Base-by-base conservation (phyloP, 2,888 invertebrate genomes). In the Torymus texanus region DNA sequence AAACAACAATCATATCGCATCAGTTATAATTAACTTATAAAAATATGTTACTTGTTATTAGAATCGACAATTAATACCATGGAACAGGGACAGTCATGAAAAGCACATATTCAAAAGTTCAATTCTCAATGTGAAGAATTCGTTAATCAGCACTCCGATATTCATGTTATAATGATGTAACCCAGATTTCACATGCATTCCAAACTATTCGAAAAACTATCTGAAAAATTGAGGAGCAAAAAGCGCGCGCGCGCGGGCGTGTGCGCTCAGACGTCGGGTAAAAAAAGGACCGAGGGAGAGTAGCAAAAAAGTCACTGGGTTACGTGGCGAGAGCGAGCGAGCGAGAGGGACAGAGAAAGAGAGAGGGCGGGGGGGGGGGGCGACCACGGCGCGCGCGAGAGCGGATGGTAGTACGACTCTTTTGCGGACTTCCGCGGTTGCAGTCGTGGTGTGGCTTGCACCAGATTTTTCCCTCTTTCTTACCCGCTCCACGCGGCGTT, bases 231-330 rank as follows among this genome's bases (percentile, higher is more conserved):
- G n/a, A 4, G 21, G 12, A 24, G 50, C 13, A 75, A 66, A 16
- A 67, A 67, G 29, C 13, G 41, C 41, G 41, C 3, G 29, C 41
- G 41, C 8, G 41, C 41, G 29, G n/a, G n/a, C 2, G 21, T 21
- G 21, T 4, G 29, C 29, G 2, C 29, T 53, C 8, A 14, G 24
- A 4, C 1, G 55, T 14, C 13, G 65, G 24, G n/a, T 24, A 68
- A 61, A 68, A 61, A 59, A 73, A 70, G 21, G 21, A 18, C 51
- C 51, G 21, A 65, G 62, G 41, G 16, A 21, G 29, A 1, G n/a
- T 0, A n/a, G 14, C 14, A 61, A 78, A 75, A 72, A 73, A 75
- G 75, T 81, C 67, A 78, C 56, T 78, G 61, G 75, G 78, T 78
- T 78, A 72, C 58, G 51, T 55, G 16, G 2, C 50, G 18, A 13